Evolutionary conservation across 2,888 invertebrate species (phyloP), one percentile per base, ranked within the genome.

Genomic region (Agriopis marginaria): DNA sequence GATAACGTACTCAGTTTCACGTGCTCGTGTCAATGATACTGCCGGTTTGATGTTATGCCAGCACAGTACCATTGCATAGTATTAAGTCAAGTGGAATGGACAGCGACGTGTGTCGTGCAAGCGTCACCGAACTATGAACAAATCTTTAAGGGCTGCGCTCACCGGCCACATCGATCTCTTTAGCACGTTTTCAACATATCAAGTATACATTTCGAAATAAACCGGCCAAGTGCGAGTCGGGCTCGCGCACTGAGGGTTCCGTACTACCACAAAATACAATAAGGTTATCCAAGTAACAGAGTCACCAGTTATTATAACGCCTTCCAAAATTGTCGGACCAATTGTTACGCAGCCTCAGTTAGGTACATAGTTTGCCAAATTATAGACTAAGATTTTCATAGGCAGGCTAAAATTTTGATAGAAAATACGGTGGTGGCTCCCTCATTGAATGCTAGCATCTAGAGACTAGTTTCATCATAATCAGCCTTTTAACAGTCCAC

Each of bases 41-140:
- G 67, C 60, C 66, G 68, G 64, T 79, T 85, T 84, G 85, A 83
- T 79, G 79, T 75, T 23, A 71, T 83, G 85, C 85, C 85, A 85
- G 60, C n/a, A 54, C 53, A 12, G 32, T 54, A 54, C 39, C n/a
- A 54, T 54, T 51, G 54, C 40, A 54, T n/a, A 7, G 23, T 11
- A 12, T 51, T 14, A 32, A 11, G 23, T 11, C 1, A 11, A 3
- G 51, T 32, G 6, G 23, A 32, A 11, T 11, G 32, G 32, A 10
- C 32, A 10, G n/a, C n/a, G n/a, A n/a, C 9, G 0, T 32, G 23
- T 32, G 17, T n/a, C 50, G 47, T n/a, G 47, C 12, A 7, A n/a
- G 47, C n/a, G n/a, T 50, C 50, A 17, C 50, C 17, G 50, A 17
- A 50, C 17, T 14, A 50, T 50, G 50, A 50, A 8, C 50, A 17